These are phyloP conservation scores for Sisyra nigra DNA, from an alignment of 2,888 invertebrate species.

Conservation along the genomic window DNA sequence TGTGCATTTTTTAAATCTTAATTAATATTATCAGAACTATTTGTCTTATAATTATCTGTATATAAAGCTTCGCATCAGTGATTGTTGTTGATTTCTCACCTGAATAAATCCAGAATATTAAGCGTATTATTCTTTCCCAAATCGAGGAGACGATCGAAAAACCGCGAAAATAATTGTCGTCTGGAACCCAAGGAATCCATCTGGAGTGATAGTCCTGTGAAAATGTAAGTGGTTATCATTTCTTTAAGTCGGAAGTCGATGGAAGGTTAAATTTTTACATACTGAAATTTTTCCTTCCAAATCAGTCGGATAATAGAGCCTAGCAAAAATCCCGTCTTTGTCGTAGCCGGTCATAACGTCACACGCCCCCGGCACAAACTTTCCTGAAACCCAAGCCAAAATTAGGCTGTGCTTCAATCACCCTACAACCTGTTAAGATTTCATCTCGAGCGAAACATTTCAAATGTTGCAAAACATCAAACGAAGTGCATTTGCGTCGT, in stretches of 20 bases:
- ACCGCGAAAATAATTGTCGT: conserved; percentile 35
- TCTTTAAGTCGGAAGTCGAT: background rate
- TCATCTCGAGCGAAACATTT: too few species aligned
- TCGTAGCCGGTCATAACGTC: conserved; percentile 39
- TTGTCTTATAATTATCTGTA: too few species aligned
- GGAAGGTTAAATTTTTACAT: background rate
- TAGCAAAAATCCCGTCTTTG: conserved; percentile 32
- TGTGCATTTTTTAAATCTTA: too few species aligned
- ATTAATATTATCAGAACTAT: too few species aligned
- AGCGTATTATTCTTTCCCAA: conserved; percentile 22
- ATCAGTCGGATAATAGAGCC: conserved; percentile 40
- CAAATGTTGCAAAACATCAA: too few species aligned
- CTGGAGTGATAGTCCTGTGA: conserved; percentile 28
- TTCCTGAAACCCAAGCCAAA: conserved; percentile 24
- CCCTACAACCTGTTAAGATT: too few species aligned
- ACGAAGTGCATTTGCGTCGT: too few species aligned
- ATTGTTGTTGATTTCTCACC: too few species aligned
- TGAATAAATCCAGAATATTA: conserved; percentile 21
- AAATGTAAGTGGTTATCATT: conserved; percentile 9
- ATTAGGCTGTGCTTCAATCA: background rate
- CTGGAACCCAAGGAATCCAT: conserved; percentile 38
- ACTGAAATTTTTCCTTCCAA: conserved; percentile 26
- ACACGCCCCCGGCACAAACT: conserved; percentile 35
- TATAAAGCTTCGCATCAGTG: too few species aligned
- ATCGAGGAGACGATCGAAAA: conserved; percentile 27